Evolutionary conservation across 2,113 vertebrate genomes (phyloP).

Genomic region (Pelmatolapia mariae): DNA sequence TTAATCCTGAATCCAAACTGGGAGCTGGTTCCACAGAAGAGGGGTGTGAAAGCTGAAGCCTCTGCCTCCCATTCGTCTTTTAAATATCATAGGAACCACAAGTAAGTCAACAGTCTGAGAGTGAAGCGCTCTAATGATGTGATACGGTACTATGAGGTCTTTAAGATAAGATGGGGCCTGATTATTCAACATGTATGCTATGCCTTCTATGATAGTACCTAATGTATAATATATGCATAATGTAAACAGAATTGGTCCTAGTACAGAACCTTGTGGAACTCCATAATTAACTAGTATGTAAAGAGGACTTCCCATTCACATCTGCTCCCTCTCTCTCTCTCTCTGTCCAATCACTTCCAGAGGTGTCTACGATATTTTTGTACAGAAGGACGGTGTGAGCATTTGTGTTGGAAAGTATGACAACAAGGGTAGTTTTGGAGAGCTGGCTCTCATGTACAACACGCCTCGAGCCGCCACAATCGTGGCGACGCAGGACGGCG

Average conservation of each 20-base stretch:
- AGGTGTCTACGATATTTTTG: constrained; percentile 87
- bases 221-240: not conserved
- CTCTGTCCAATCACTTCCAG: constrained; percentile 65
- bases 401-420: constrained; percentile 87
- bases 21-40: not conserved
- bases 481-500: constrained; percentile 82
- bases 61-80: not conserved
- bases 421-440: constrained; percentile 92
- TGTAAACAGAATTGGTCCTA: not conserved
- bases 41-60: not conserved
- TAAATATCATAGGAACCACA: not conserved
- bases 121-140: not conserved
- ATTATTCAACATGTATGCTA: not conserved
- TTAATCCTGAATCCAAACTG: not conserved
- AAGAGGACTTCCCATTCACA: not conserved
- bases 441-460: constrained; percentile 97
- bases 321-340: not conserved
- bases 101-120: not conserved
- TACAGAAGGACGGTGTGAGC: constrained; percentile 77
- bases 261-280: not conserved
- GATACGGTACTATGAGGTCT: not conserved
- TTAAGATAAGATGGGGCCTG: not conserved
- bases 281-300: not conserved
- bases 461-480: constrained; percentile 94
- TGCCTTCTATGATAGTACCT: not conserved